Evolutionary conservation across 2,888 invertebrate species (phyloP).

Genomic region (Chirona hameri): DNA sequence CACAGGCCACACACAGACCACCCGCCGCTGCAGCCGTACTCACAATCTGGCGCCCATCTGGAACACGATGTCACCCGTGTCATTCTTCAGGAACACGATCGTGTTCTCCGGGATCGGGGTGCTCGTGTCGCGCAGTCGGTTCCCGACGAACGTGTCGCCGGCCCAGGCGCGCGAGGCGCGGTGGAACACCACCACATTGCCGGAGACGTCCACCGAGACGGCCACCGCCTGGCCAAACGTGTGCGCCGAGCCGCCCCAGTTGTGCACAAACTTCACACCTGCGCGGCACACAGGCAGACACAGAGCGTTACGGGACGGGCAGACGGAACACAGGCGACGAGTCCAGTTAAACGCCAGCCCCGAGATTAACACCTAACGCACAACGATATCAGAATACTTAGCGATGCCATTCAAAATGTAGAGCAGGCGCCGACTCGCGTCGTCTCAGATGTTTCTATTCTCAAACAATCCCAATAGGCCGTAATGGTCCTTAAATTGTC

Average conservation of each 20-base stretch:
- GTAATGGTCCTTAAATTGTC: no score
- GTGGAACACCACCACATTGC: conserved; percentile 24
- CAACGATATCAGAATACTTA: no score
- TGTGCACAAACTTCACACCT: background rate
- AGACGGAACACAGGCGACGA: background rate
- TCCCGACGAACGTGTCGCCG: conserved; percentile 4
- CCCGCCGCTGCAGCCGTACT: background rate
- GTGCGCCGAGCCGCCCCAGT: conserved; percentile 26
- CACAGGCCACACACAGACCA: background rate
- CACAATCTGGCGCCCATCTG: conserved; percentile 25
- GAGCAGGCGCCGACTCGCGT: no score
- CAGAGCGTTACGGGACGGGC: background rate
- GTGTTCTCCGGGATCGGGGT: background rate
- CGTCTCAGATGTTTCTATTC: background rate
- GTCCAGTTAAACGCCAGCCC: no score
- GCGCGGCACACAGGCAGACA: no score
- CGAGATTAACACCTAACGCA: no score
- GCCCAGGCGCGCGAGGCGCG: conserved; percentile 3
- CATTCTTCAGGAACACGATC: background rate
- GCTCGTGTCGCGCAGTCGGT: background rate
- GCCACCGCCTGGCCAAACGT: conserved; percentile 25
- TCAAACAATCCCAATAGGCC: no score
- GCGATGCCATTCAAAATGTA: no score
- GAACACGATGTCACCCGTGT: background rate
- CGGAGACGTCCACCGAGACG: background rate